Conservation (phyloP, 2,797 vertebrate species). For the Cynopterus sphinx region DNA sequence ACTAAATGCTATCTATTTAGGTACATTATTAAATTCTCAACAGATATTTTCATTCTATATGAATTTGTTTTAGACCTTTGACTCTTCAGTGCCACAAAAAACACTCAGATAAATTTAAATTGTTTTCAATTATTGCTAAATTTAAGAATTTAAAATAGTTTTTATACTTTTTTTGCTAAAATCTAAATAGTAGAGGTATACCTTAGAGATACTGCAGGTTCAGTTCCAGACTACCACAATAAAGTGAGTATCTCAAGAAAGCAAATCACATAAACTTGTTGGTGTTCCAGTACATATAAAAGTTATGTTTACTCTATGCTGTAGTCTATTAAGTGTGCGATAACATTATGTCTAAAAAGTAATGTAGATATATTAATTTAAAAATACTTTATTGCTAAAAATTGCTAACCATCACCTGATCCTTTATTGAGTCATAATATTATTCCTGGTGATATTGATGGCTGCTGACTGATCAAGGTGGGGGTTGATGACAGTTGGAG, state of each 20-base stretch:
- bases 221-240: not conserved
- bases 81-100: not conserved
- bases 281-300: not conserved
- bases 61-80: not conserved
- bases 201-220: not conserved
- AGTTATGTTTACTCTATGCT: not conserved
- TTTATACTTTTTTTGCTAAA: not conserved
- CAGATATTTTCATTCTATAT: not conserved
- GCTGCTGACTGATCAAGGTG: not conserved
- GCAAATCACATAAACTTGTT: not conserved
- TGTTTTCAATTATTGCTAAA: not conserved
- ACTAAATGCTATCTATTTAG: not conserved
- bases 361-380: not conserved
- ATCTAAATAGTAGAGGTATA: not conserved
- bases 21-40: not conserved
- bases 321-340: not conserved
- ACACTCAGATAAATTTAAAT: not conserved
- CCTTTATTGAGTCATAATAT: not conserved
- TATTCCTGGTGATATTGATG: not conserved
- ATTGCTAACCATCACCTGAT: not conserved
- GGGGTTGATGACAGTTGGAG: not conserved
- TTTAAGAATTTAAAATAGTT: not conserved
- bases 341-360: not conserved
- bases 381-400: not conserved
- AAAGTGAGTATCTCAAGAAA: not conserved